A percentile compares a stretch with the other conserved stretches of the same genome.
phyloP scores from a whole-genome alignment of 2,888 invertebrate species.

The Parapristionchus giblindavisi region DNA sequence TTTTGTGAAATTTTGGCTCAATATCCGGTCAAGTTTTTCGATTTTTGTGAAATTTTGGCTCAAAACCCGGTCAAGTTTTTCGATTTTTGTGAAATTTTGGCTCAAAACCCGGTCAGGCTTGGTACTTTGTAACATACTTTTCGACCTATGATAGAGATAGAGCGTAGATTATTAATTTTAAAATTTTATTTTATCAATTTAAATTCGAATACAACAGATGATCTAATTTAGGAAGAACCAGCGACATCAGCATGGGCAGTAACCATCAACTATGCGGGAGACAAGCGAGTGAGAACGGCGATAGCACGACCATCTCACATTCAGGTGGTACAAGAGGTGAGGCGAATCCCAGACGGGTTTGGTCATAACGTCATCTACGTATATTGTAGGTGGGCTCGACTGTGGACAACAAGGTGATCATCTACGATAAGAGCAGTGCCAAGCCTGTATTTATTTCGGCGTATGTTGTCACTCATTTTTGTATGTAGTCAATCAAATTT shows the following conservation, averaged over 20 bases:
- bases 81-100: too few species aligned
- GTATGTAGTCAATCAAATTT: too few species aligned
- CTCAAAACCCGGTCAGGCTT: too few species aligned
- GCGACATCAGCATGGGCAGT: constrained; percentile 23
- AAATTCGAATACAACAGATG: neutral
- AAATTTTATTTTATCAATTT: too few species aligned
- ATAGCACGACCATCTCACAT: constrained; percentile 23
- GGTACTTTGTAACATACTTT: too few species aligned
- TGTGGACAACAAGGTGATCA: constrained; percentile 37
- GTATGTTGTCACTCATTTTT: constrained; percentile 43
- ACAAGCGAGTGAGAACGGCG: constrained; percentile 27
- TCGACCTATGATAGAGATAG: too few species aligned
- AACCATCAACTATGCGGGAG: constrained; percentile 31
- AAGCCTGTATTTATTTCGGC: constrained; percentile 50
- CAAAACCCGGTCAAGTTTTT: too few species aligned
- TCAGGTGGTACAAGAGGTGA: constrained; percentile 26
- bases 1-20: too few species aligned
- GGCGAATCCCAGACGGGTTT: neutral
- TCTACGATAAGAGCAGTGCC: constrained; percentile 45
- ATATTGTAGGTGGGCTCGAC: constrained; percentile 28
- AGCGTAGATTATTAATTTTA: too few species aligned
- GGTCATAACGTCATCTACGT: too few species aligned
- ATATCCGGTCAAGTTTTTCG: too few species aligned
- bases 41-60: too few species aligned
- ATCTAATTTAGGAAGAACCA: constrained; percentile 29